Evolutionary conservation across 1,140 invertebrate species (phyloP).

Genomic region (Latrodectus geometricus): DNA sequence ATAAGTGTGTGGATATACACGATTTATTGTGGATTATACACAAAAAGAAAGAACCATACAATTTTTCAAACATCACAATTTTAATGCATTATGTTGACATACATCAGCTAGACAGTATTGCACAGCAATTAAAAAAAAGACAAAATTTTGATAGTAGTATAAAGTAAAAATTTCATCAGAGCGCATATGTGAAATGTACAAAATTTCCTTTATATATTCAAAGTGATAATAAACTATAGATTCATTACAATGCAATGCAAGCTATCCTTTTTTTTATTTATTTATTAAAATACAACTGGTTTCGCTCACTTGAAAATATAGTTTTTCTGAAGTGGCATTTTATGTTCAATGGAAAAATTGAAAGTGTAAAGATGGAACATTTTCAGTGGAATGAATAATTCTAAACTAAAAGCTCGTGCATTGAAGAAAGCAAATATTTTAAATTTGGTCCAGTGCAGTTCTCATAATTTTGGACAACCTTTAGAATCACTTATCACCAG

Average conservation of each 20-base stretch:
- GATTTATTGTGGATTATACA: too few relatives aligned
- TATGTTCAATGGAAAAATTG: slow-evolving; percentile 44
- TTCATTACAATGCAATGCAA: slow-evolving; percentile 59
- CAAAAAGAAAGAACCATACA: too few relatives aligned
- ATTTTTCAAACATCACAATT: slow-evolving; percentile 53
- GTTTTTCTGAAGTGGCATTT: slow-evolving; percentile 54
- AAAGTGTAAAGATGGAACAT: slow-evolving; percentile 61
- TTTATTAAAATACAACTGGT: slow-evolving; percentile 59
- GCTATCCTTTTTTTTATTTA: slow-evolving; percentile 31
- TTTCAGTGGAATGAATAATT: slow-evolving; percentile 60
- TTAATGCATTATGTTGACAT: slow-evolving; percentile 54
- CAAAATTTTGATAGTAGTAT: slow-evolving; percentile 49
- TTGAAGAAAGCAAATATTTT: slow-evolving; percentile 49
- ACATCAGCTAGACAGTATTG: slow-evolving; percentile 60
- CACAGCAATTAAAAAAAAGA: slow-evolving; percentile 58
- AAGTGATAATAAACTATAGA: slow-evolving; percentile 61
- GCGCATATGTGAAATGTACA: slow-evolving; percentile 53
- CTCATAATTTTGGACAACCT: slow-evolving; percentile 26
- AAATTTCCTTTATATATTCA: slow-evolving; percentile 51
- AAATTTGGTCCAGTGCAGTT: slow-evolving; percentile 54
- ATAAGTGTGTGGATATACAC: too few relatives aligned
- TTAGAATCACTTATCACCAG: not conserved
- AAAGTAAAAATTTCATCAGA: slow-evolving; percentile 51
- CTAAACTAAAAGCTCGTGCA: slow-evolving; percentile 62
- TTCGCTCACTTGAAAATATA: slow-evolving; percentile 55